Conservation (phyloP, 1,140 invertebrate genomes). For the Dreissena polymorpha region DNA sequence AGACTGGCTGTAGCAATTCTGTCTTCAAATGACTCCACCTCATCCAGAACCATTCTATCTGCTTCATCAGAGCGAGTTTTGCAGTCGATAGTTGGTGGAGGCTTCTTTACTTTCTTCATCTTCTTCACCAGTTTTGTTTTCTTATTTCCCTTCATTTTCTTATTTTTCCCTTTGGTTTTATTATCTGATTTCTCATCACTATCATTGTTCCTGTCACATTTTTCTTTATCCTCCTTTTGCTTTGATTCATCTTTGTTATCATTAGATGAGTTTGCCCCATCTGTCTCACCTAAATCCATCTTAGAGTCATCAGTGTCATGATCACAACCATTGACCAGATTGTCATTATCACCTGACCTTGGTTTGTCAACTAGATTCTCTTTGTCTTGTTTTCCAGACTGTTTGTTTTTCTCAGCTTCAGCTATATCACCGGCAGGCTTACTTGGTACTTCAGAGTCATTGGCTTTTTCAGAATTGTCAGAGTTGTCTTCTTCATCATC, state of each 20-base stretch:
- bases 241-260: constrained; percentile 6
- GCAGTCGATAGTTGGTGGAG: constrained; percentile 81
- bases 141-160: constrained; percentile 43
- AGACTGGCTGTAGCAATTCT: constrained; percentile 95
- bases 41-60: constrained; percentile 90
- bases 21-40: constrained; percentile 95
- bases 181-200: constrained; percentile 17
- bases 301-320: no score
- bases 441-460: constrained; percentile 5
- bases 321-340: constrained; percentile 6
- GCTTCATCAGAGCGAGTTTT: constrained; percentile 82
- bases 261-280: background rate
- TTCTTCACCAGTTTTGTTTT: constrained; percentile 44
- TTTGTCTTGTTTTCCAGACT: background rate
- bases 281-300: background rate
- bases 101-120: constrained; percentile 58
- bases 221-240: background rate
- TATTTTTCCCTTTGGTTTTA: constrained; percentile 14
- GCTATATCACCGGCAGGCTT: constrained; percentile 18
- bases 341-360: background rate
- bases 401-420: constrained; percentile 36
- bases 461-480: constrained; percentile 44
- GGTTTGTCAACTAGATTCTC: background rate
- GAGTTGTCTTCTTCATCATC: constrained; percentile 49
- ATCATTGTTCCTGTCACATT: constrained; percentile 18